These are phyloP conservation scores for Altica lythri DNA, from an alignment of 2,888 invertebrate species.

Conservation along the genomic window DNA sequence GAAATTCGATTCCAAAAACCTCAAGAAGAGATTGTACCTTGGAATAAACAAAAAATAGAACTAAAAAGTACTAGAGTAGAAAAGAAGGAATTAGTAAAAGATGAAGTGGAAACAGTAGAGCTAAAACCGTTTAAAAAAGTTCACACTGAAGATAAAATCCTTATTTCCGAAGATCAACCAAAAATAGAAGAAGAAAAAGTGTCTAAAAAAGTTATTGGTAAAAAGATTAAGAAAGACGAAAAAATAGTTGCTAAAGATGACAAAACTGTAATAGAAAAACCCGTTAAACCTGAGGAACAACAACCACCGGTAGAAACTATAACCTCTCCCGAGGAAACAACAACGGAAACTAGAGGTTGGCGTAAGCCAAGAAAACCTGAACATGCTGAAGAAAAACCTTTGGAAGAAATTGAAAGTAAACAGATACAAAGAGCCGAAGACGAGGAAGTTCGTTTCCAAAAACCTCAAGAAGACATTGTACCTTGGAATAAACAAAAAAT, in stretches of 20 bases:
- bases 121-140: constrained; percentile 35
- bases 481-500: constrained; percentile 68
- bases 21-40: too few relatives aligned
- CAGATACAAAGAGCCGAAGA: constrained; percentile 51
- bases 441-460: constrained; percentile 9
- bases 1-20: too few relatives aligned
- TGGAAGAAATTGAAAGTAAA: constrained; percentile 36
- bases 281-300: constrained; percentile 2
- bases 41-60: constrained; percentile 4
- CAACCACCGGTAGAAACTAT: too few relatives aligned
- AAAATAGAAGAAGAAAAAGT: constrained; percentile 8
- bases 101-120: constrained; percentile 33
- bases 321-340: not conserved
- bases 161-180: constrained; percentile 42
- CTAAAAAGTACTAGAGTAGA: constrained; percentile 1
- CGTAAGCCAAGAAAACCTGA: constrained; percentile 22
- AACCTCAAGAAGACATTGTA: constrained; percentile 44
- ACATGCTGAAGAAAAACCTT: constrained; percentile 37
- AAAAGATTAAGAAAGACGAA: constrained; percentile 54
- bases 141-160: constrained; percentile 65
- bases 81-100: constrained; percentile 6
- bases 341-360: constrained; percentile 19
- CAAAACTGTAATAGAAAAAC: constrained; percentile 55
- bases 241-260: constrained; percentile 64
- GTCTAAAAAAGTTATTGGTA: constrained; percentile 57